Evolutionary conservation across 2,797 vertebrate species (phyloP), one percentile per base, ranked within the genome.

Genomic region (Fistularia tabacaria): DNA sequence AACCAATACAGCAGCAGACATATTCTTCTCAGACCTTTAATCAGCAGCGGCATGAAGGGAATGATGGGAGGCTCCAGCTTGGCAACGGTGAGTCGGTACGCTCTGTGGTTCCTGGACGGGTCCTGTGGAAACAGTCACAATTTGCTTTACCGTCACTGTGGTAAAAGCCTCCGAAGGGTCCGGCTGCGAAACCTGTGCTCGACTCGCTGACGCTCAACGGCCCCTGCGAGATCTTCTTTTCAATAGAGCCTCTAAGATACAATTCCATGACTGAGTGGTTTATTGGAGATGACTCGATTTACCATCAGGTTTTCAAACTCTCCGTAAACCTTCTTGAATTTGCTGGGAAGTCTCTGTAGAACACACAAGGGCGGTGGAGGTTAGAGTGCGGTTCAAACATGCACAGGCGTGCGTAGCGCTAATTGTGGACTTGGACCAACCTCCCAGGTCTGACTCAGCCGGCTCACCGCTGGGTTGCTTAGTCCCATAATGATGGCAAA

Each of bases 241-340:
- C 25, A 5, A 25, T n/a, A n/a, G n/a, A n/a, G n/a, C n/a, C n/a
- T n/a, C n/a, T n/a, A n/a, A n/a, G n/a, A 25, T 25, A 25, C 2
- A 25, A 25, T 25, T 3, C 25, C 25, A 25, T 5, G 25, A 25
- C 25, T 25, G 25, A 25, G 25, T 5, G 25, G 2, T 25, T 25
- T 25, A 43, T 50, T 1, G 12, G 0, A 46, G 11, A 3, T 1
- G 1, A 7, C 43, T 52, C 1, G 14, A 86, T 92, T 93, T 77
- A 98, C 97, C 97, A 99, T 98, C 83, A 98, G 84, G 88, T 93
- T 98, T 90, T 99, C 97, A 92, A 98, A 99, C 86, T 99, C 97
- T 7, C 88, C 90, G 38, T 95, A 98, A 90, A 94, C 96, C 91
- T 95, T 99, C 89, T 95, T 98, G 83, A 99, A 99, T 85, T 99